Base-by-base conservation (phyloP, 1,140 invertebrate genomes). In the Panagrolaimus sp. region DNA sequence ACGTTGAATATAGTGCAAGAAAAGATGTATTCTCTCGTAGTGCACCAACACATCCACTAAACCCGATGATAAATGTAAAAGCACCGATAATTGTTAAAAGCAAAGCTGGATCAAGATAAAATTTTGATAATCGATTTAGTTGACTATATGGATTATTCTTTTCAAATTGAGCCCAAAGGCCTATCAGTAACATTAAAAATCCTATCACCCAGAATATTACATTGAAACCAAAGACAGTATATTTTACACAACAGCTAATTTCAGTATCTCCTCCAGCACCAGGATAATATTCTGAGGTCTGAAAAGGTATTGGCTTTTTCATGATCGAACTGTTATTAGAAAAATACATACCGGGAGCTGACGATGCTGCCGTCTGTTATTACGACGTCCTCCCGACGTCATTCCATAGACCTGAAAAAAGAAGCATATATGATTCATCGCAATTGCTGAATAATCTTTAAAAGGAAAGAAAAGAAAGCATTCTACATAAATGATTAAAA, bases 161-260 rank as follows among this genome's bases (percentile, higher is more conserved):
- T 83, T 97, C 93, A 48, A 89, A 90, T 92, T 93, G 96, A 62
- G 93, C 93, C 94, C 93, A 97, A 63, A 95, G 87, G 48, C 94
- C 94, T 62, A 96, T 43, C 14, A 44, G 64, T 13, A 80, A 14
- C 8, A 73, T 25, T 5, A 68, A 27, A 45, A 76, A 76, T 23
- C 77, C 77, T 31, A 82, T 89, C 85, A 94, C 91, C 92, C 93
- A 96, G 87, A 96, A 95, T 76, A 96, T 86, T 72, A 96, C 92
- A 87, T 97, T 97, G 85, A 94, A 93, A 83, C 91, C 89, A 86
- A 96, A 96, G 78, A 96, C 93, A 83, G 95, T 88, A 87, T 96
- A 96, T 86, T 96, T 96, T 62, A 96, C 87, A 85, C 92, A 95
- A 87, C 92, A 94, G 87, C 91, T 93, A 80, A 96, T 92, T 90